These are phyloP conservation scores for Myocastor coypus DNA, from an alignment of 2,113 vertebrate species.

Conservation along the genomic window DNA sequence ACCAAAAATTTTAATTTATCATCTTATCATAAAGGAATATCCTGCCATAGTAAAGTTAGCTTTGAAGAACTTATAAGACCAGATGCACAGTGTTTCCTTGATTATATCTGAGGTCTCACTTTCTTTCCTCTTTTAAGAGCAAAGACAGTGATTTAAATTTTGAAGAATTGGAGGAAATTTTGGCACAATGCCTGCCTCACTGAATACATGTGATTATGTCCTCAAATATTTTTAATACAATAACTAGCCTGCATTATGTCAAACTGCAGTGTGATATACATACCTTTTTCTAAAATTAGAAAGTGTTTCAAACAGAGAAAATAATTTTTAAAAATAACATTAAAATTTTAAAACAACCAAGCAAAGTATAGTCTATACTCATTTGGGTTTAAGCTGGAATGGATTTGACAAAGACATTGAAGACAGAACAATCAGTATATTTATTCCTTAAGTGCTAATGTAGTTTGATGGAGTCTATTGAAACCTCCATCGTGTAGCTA, in stretches of 20 bases:
- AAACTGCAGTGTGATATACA: conserved; percentile 38
- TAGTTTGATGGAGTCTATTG: conserved; percentile 35
- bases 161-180: conserved; percentile 42
- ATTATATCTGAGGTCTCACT: conserved; percentile 39
- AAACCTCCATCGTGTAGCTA: conserved; percentile 64
- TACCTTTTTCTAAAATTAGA: conserved; percentile 72
- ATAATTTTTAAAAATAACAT: conserved; percentile 68
- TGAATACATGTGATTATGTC: conserved; percentile 46
- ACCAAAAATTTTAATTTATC: conserved; percentile 64
- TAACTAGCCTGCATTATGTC: conserved; percentile 59
- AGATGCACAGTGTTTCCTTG: conserved; percentile 23
- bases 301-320: conserved; percentile 66
- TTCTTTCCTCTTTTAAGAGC: conserved; percentile 52
- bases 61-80: conserved; percentile 58
- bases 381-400: conserved; percentile 64
- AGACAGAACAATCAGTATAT: conserved; percentile 67
- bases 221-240: conserved; percentile 55
- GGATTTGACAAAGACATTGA: conserved; percentile 69
- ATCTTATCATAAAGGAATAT: conserved; percentile 72
- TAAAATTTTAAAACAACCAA: conserved; percentile 62
- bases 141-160: conserved; percentile 58
- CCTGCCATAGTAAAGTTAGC: conserved; percentile 62
- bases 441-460: conserved; percentile 64
- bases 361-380: conserved; percentile 59
- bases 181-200: conserved; percentile 28